phyloP scores from a whole-genome alignment of 1,140 invertebrate genomes.

The Sarcophaga peregrina region DNA sequence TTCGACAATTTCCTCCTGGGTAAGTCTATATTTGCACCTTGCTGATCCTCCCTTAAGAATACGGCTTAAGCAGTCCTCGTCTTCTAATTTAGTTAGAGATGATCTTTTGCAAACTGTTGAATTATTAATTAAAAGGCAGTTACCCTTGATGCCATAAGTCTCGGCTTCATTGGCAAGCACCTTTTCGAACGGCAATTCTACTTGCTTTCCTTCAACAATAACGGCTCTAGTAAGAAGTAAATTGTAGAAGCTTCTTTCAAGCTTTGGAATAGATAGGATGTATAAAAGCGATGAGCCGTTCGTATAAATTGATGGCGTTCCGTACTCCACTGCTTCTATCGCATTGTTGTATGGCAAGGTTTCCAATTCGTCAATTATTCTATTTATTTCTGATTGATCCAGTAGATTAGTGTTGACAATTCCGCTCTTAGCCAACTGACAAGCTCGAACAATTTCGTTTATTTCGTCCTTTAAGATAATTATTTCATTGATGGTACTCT shows the following conservation, averaged over 20 bases:
- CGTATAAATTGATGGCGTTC: neutral
- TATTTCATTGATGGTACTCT: neutral
- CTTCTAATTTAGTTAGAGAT: neutral
- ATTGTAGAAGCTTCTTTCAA: neutral
- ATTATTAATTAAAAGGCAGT: neutral
- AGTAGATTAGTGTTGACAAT: conserved; percentile 31
- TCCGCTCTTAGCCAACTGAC: conserved; percentile 20
- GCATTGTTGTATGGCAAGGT: neutral
- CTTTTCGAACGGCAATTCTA: neutral
- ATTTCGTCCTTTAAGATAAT: conserved; percentile 19
- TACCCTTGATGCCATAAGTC: neutral
- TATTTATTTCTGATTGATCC: conserved; percentile 1
- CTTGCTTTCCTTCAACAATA: neutral
- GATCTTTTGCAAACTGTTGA: neutral
- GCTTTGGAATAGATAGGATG: neutral
- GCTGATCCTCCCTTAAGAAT: neutral
- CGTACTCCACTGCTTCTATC: neutral
- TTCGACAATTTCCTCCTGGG: neutral
- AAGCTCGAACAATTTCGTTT: conserved; percentile 31
- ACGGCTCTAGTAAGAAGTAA: neutral
- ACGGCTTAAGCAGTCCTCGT: neutral
- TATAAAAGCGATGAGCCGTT: neutral
- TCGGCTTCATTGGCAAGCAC: neutral
- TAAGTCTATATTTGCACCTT: neutral
- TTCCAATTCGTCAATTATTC: neutral